phyloP scores from a whole-genome alignment of 1,140 invertebrate species.

The Wiebesia pumilae region DNA sequence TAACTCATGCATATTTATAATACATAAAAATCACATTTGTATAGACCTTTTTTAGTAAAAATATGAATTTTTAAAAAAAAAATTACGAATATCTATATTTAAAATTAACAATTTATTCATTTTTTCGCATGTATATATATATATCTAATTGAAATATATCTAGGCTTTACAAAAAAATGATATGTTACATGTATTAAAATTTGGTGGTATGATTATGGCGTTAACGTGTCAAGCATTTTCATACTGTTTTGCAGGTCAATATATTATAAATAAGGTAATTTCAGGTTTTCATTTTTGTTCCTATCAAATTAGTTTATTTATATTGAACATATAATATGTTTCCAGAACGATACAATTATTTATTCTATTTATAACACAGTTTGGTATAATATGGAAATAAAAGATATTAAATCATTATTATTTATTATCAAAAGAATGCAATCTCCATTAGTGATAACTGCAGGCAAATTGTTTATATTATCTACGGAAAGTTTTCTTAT shows the following conservation, averaged over 20 bases:
- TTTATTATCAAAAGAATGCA: conserved; percentile 17
- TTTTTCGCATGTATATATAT: too few relatives aligned
- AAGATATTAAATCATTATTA: background rate
- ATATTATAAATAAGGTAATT: conserved; percentile 1
- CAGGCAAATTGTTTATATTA: background rate
- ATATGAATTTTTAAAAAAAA: too few relatives aligned
- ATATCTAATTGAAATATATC: background rate
- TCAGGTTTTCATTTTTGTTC: too few relatives aligned
- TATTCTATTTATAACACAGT: background rate
- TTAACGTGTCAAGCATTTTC: background rate
- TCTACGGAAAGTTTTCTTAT: background rate
- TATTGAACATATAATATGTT: background rate
- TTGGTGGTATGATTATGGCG: background rate
- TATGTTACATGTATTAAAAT: background rate
- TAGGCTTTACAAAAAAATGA: background rate
- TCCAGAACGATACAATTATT: background rate
- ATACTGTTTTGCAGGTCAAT: background rate
- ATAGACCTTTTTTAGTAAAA: too few relatives aligned
- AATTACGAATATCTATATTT: too few relatives aligned
- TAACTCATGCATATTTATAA: too few relatives aligned
- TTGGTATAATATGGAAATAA: background rate
- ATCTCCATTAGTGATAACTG: background rate
- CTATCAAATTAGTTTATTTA: background rate
- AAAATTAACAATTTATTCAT: too few relatives aligned
- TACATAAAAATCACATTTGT: too few relatives aligned